phyloP scores from a whole-genome alignment of 2,113 vertebrate species.

The Bostrychus sinensis region DNA sequence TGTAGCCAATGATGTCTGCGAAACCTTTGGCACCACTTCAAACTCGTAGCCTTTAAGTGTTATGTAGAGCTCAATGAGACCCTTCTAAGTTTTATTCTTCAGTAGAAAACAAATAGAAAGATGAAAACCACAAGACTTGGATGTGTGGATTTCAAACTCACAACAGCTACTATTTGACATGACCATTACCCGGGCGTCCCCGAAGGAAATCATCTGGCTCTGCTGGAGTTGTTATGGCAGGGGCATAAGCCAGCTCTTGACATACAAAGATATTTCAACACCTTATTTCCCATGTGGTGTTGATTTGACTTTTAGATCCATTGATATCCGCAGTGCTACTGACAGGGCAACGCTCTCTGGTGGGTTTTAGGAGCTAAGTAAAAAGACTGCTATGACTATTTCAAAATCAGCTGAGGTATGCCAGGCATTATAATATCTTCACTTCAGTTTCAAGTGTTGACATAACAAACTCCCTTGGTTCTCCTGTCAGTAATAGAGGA shows the following conservation, averaged over 20 bases:
- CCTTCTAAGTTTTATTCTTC: slow-evolving; percentile 19
- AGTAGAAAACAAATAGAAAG: slow-evolving; percentile 38
- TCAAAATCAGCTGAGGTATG: slow-evolving; percentile 14
- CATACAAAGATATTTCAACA: slow-evolving; percentile 56
- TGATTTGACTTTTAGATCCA: slow-evolving; percentile 29
- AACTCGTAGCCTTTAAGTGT: slow-evolving; percentile 18
- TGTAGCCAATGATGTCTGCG: slow-evolving; percentile 28
- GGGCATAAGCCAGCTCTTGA: slow-evolving; percentile 38
- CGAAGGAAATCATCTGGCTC: slow-evolving; percentile 52
- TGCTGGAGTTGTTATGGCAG: slow-evolving; percentile 48
- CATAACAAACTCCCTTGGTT: slow-evolving; percentile 9
- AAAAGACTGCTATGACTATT: slow-evolving; percentile 32
- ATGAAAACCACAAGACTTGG: slow-evolving; percentile 33
- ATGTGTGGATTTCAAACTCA: slow-evolving; percentile 38
- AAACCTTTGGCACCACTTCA: too few species aligned
- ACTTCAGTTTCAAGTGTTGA: slow-evolving; percentile 22
- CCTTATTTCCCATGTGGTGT: slow-evolving; percentile 33
- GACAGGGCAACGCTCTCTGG: neutral
- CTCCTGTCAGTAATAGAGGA: slow-evolving; percentile 15
- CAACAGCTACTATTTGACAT: slow-evolving; percentile 38
- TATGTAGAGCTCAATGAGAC: slow-evolving; percentile 17
- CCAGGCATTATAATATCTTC: slow-evolving; percentile 29
- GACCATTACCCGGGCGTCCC: slow-evolving; percentile 37
- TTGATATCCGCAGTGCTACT: slow-evolving; percentile 5
- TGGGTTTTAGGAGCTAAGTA: slow-evolving; percentile 34